Base-by-base conservation (phyloP, 2,797 vertebrate species). In the Spea hammondii region DNA sequence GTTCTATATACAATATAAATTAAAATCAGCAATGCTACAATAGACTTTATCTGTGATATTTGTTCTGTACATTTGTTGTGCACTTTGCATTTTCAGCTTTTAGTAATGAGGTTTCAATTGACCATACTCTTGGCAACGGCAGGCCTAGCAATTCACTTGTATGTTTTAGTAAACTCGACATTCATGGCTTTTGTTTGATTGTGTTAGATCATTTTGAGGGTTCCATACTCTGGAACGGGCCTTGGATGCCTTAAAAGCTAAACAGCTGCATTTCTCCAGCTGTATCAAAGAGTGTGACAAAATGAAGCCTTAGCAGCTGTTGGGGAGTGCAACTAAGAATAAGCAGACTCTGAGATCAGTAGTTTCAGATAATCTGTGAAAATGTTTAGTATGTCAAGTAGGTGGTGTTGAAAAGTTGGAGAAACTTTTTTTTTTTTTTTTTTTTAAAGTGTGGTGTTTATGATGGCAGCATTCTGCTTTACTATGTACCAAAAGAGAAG, bases 221-320 rank as follows among this genome's bases (percentile, higher is more conserved):
- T 45, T 65, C n/a, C 67, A 51, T 51, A 12, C 48, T 51, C n/a
- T 17, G 45, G 67, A 53, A 51, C 67, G 50, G 13, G 65, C 11
- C 10, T 12, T 68, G 65, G 48, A 69, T 69, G n/a, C 49, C 49
- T 8, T 69, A 32, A 10, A 62, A 44, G 48, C 3, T 44, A 54
- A 71, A 45, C 69, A 71, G 69, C 14, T 71, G 69, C 14, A 14
- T 45, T 55, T 9, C 17, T 12, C 9, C 69, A 70, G 68, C 68
- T 70, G 48, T 17, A 44, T 9, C 10, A 53, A 70, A 53, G 50
- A 9, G 68, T 70, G 50, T 54, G 69, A 71, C 54, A 54, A 44
- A 54, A 51, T 70, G 13, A 17, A 71, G 68, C 9, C 6, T 9
- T 12, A 55, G 69, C 69, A 71, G 69, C 69, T 71, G 69, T 55